Evolutionary conservation across 2,888 invertebrate species (phyloP), one percentile per base, ranked within the genome.

Genomic region (Synergus gifuensis): DNA sequence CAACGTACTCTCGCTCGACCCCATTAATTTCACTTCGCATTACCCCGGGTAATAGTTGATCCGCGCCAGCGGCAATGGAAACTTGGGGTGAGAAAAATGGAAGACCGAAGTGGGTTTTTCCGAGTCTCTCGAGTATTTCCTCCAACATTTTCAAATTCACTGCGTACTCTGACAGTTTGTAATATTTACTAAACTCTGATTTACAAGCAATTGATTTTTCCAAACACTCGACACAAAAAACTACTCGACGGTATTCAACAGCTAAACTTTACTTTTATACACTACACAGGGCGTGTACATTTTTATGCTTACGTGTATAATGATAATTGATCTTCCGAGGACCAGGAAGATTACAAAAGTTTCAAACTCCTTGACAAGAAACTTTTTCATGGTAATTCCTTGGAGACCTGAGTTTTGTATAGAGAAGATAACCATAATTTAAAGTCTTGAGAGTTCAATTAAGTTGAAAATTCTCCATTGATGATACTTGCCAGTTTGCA

Each of bases 21-120:
- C 87, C 86, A 88, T 89, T 89, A 89, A 89, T 89, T 87, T 89
- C 87, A 85, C 87, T 87, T 86, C 85, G 85, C 85, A 85, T 87
- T 87, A 86, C 85, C 83, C 85, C 81, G 82, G 81, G 85, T 85
- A 87, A 87, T 83, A 82, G 84, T 84, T 86, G 85, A 85, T 85
- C 85, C 83, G 79, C 80, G 83, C 76, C 83, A 78, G 79, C 78
- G 83, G 84, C 84, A 86, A 86, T 85, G 84, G 67, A 77, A 77
- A 76, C 80, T 78, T 64, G 83, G 80, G 82, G 77, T 77, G 79
- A 79, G 82, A 40, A 54, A 60, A 78, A 76, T 76, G 79, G 77
- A 79, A 80, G 79, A 84, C 83, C 82, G 79, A 81, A 80, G 84
- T 78, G 81, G 79, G 79, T 79, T 82, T 36, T 85, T 82, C 81